Percentiles rank a stretch among this genome's conserved stretches.
Conservation (phyloP, 2,797 vertebrate species). For the Gila robusta region DNA sequence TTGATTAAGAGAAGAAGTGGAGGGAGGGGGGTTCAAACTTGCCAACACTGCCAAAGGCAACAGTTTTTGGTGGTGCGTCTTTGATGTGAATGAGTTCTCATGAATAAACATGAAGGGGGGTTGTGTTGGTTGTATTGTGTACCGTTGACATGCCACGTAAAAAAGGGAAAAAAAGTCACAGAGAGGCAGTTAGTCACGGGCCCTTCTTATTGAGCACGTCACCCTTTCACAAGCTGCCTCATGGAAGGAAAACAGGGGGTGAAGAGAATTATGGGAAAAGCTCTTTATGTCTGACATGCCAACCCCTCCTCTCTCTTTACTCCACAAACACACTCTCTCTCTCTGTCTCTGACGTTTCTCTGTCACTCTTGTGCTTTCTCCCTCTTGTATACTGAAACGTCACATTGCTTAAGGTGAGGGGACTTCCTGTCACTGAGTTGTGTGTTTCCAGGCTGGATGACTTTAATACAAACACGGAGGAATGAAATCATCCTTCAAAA, state of each 20-base stretch:
- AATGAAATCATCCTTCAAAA: constrained; percentile 47
- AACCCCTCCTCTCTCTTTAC: constrained; percentile 48
- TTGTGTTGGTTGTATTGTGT: constrained; percentile 63
- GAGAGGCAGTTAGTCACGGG: constrained; percentile 66
- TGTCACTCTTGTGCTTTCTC: background rate
- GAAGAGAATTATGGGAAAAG: constrained; percentile 67
- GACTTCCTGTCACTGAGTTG: constrained; percentile 44
- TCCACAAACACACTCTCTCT: constrained; percentile 34
- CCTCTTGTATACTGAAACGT: constrained; percentile 11
- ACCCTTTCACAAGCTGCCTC: constrained; percentile 60
- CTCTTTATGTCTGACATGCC: constrained; percentile 60
- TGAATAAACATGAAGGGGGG: constrained; percentile 67
- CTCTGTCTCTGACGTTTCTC: constrained; percentile 28
- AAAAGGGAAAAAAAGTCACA: constrained; percentile 59
- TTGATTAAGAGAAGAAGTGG: constrained; percentile 25
- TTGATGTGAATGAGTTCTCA: constrained; percentile 64
- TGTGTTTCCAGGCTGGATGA: constrained; percentile 24
- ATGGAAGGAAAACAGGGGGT: constrained; percentile 43
- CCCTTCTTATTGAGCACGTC: constrained; percentile 59
- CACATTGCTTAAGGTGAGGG: constrained; percentile 43
- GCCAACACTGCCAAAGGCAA: constrained; percentile 48
- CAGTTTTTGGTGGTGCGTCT: constrained; percentile 52
- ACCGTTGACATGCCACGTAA: constrained; percentile 60
- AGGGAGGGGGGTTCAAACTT: constrained; percentile 11
- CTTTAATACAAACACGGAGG: constrained; percentile 30